Evolutionary conservation across 2,888 invertebrate species (phyloP).

Genomic region (Brachypterus glaber): DNA sequence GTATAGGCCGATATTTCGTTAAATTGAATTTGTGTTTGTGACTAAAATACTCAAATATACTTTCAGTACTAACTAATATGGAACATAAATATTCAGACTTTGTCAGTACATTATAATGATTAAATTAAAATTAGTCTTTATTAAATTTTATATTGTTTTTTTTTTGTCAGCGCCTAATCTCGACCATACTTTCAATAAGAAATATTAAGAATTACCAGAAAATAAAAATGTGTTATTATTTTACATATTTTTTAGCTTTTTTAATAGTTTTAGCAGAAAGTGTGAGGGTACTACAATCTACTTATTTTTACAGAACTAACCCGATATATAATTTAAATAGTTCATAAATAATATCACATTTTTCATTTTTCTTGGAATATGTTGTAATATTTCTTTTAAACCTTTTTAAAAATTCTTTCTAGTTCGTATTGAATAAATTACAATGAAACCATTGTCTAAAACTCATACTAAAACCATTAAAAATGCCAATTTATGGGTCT

Average conservation of each 20-base stretch:
- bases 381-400: not conserved
- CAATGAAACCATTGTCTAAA: slow-evolving; percentile 32
- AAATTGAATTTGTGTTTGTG: not conserved
- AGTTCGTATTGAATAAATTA: slow-evolving; percentile 22
- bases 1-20: slow-evolving; percentile 18
- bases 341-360: too few relatives aligned
- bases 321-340: too few relatives aligned
- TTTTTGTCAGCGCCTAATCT: not conserved
- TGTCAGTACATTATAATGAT: slow-evolving; percentile 19
- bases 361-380: too few relatives aligned
- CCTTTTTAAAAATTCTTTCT: not conserved
- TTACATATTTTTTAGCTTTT: too few relatives aligned
- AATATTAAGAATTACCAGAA: not conserved
- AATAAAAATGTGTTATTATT: too few relatives aligned
- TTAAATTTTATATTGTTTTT: not conserved
- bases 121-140: slow-evolving; percentile 1
- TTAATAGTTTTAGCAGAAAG: too few relatives aligned
- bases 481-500: slow-evolving; percentile 29
- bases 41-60: slow-evolving; percentile 13
- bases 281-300: too few relatives aligned
- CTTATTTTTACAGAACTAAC: too few relatives aligned
- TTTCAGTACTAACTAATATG: slow-evolving; percentile 22
- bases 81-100: slow-evolving; percentile 29
- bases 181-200: slow-evolving; percentile 1
- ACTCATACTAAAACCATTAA: slow-evolving; percentile 16